Percentiles rank a stretch among this genome's conserved stretches.
phyloP scores from a whole-genome alignment of 1,140 invertebrate genomes.

The Aphidius ervi region DNA sequence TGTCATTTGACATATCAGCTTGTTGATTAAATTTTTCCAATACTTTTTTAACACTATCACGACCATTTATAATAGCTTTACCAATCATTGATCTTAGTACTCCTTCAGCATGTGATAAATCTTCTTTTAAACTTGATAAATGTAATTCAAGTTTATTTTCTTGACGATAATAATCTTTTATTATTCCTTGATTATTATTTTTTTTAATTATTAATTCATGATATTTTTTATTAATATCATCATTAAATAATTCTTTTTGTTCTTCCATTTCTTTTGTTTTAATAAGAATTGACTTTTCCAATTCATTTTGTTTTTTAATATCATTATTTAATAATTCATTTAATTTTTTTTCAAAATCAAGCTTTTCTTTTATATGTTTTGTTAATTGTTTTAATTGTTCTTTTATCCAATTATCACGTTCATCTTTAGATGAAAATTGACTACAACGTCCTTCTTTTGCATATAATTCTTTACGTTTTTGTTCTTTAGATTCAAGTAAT shows the following conservation, averaged over 20 bases:
- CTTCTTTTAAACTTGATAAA: slow-evolving; percentile 87
- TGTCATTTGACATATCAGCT: slow-evolving; percentile 75
- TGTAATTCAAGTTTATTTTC: slow-evolving; percentile 93
- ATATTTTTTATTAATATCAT: slow-evolving; percentile 92
- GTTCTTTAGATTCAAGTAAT: slow-evolving; percentile 87
- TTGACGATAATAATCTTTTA: slow-evolving; percentile 82
- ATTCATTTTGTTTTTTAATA: slow-evolving; percentile 71
- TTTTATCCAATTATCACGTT: slow-evolving; percentile 95
- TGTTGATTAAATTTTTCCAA: slow-evolving; percentile 79
- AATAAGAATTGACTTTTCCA: slow-evolving; percentile 84
- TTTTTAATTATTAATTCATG: slow-evolving; percentile 94
- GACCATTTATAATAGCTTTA: slow-evolving; percentile 93
- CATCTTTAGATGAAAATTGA: slow-evolving; percentile 91
- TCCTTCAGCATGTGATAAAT: slow-evolving; percentile 92
- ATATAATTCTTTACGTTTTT: slow-evolving; percentile 96
- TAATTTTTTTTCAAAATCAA: slow-evolving; percentile 79
- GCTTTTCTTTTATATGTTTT: slow-evolving; percentile 86
- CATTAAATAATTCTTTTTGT: slow-evolving; percentile 84
- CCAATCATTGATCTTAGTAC: slow-evolving; percentile 92
- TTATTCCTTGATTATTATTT: slow-evolving; percentile 85
- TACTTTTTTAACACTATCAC: slow-evolving; percentile 94
- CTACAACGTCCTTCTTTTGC: slow-evolving; percentile 96
- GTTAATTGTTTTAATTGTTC: slow-evolving; percentile 86
- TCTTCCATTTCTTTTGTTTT: slow-evolving; percentile 83
- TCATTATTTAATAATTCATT: slow-evolving; percentile 83